Base-by-base conservation (phyloP, 2,797 vertebrate genomes). In the Anniella stebbinsi region DNA sequence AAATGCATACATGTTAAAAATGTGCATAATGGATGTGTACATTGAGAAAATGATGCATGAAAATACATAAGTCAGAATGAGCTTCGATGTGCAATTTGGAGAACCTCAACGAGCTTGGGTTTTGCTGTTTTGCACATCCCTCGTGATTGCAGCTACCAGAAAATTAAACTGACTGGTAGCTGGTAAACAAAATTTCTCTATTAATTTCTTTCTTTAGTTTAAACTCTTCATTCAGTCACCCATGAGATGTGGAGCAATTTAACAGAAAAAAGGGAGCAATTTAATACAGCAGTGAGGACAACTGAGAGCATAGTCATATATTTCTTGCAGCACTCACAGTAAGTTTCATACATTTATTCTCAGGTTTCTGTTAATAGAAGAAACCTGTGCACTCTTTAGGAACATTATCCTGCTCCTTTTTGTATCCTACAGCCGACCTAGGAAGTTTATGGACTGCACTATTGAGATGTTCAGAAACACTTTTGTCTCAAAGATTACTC, bases 61-160 rank as follows among this genome's bases (percentile, higher is more conserved):
- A 54, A 54, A 54, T 54, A 54, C 51, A 51, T 9, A 51, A 51
- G 48, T 54, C 4, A 54, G 51, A 63, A 18, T 63, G 60, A 18
- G 60, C 17, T 18, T 63, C 5, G 5, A 63, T 63, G 60, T 63
- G 60, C 1, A 63, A 63, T 63, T 18, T 5, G 2, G 17, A 63
- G 60, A 63, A 63, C 17, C 60, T 63, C 60, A 18, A 17, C 57
- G 17, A 60, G 17, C 17, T 60, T 60, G 57, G 17, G 17, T 63
- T 60, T 63, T 63, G 60, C 60, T 63, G 60, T 21, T 63, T 21
- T 18, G 60, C 60, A 63, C 60, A 63, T 63, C 17, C 60, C 60
- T 18, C 18, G 66, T 67, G 23, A 1, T 36, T 80, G 73, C 92
- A 92, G 90, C 41, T 88, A 45, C 78, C 88, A 92, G 90, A 93